Evolutionary conservation across 2,113 vertebrate species (phyloP).

Genomic region (Neopipo cinnamomea): DNA sequence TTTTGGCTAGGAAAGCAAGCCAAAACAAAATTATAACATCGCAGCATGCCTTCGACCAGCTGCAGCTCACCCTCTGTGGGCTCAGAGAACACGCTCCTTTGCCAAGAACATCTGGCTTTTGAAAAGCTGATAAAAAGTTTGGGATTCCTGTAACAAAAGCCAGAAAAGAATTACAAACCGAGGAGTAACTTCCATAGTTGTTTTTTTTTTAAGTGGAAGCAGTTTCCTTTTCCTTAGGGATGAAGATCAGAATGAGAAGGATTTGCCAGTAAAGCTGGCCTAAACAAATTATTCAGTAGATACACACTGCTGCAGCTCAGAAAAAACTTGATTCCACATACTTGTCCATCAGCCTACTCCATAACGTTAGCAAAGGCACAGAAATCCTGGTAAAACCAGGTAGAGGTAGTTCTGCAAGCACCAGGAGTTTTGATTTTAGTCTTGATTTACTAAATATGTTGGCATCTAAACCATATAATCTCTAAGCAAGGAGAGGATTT

Average conservation of each 20-base stretch:
- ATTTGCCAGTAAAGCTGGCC: neutral
- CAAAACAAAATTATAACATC: conserved; percentile 10
- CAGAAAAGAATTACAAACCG: neutral
- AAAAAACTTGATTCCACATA: neutral
- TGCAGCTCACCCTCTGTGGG: neutral
- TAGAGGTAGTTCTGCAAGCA: neutral
- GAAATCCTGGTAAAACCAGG: neutral
- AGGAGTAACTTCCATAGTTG: neutral
- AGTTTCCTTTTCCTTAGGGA: neutral
- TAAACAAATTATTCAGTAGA: conserved; percentile 1
- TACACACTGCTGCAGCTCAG: neutral
- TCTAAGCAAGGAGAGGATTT: neutral
- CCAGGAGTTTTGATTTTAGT: neutral
- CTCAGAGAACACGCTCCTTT: neutral
- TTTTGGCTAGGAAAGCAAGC: neutral
- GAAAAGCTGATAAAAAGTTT: conserved; percentile 30
- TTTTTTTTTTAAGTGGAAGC: neutral
- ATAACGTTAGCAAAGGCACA: neutral
- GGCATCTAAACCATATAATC: neutral
- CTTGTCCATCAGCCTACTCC: neutral
- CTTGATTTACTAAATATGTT: neutral
- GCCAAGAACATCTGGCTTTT: conserved; percentile 55
- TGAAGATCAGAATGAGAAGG: neutral
- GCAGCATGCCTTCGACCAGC: neutral
- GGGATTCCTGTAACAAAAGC: neutral